Evolutionary conservation across 2,113 vertebrate genomes (phyloP), one percentile per base, ranked within the genome.

Genomic region (Perca schrenkii): DNA sequence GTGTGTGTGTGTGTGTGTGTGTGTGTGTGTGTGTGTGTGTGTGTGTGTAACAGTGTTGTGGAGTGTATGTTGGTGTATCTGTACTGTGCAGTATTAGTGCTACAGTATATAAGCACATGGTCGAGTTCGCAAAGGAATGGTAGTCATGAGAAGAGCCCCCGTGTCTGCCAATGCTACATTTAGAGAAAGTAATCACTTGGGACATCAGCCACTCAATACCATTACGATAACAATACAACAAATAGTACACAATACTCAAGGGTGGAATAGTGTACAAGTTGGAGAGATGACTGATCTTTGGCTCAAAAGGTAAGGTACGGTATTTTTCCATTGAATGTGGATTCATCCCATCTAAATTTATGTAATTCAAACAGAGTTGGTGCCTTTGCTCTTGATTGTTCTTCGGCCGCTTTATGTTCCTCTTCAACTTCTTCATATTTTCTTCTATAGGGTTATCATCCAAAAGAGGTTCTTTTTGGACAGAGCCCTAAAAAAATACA

Each of bases 151-250:
- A 85, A 87, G 77, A 64, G 82, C 75, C 71, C 78, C 74, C n/a
- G 73, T 64, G 83, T 82, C 70, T 80, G 85, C 86, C 71, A 53
- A 89, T 94, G 94, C 95, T 95, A 95, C 95, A 95, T 94, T 85
- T 84, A 89, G 57, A 92, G 67, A 88, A 80, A 88, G 69, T 71
- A 82, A 90, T 82, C 75, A 91, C 87, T 79, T 64, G 79, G 84
- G 85, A 93, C 87, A 47, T 72, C 63, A 74, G 84, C 75, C 89
- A 88, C 92, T 82, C 83, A 76, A 89, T 85, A 89, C 86, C 80
- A 46, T 82, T 67, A 94, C 89, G 19, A 83, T 62, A 89, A 89
- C 86, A 82, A 90, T 74, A 94, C 74, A 76, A 93, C 83, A 84
- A 68, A 82, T 74, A 85, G 88, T 73, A 88, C 87, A 86, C 83